A percentile compares a stretch with the other conserved stretches of the same genome.
Evolutionary conservation across 2,888 invertebrate species (phyloP).

Genomic region (Drosophila lacicola): DNA sequence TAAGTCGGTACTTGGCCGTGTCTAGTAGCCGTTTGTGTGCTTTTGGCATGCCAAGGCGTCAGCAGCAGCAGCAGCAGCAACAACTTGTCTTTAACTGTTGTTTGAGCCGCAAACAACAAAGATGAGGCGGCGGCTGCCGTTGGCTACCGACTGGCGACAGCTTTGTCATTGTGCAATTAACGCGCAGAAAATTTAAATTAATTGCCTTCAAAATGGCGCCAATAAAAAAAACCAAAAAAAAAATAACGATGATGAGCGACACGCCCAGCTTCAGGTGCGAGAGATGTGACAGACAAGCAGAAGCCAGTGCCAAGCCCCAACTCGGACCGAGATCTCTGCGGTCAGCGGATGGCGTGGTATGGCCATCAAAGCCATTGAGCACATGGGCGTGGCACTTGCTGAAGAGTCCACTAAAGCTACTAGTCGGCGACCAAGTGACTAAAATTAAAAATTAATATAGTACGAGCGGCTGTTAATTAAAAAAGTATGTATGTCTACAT

Average conservation of each 20-base stretch:
- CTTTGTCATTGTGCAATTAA: slow-evolving; percentile 78
- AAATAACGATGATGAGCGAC: slow-evolving; percentile 30
- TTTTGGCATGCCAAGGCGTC: slow-evolving; percentile 52
- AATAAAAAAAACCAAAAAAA: slow-evolving; percentile 39
- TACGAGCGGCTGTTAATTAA: background rate
- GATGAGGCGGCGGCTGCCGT: slow-evolving; percentile 53
- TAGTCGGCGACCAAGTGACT: slow-evolving; percentile 23
- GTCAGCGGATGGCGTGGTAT: slow-evolving; percentile 13
- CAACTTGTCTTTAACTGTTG: slow-evolving; percentile 72
- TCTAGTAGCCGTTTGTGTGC: slow-evolving; percentile 49
- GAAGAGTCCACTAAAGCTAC: slow-evolving; percentile 16
- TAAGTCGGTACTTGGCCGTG: slow-evolving; percentile 36
- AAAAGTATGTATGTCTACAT: no score
- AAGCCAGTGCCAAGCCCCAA: slow-evolving; percentile 19
- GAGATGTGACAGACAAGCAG: slow-evolving; percentile 34
- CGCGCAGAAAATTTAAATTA: slow-evolving; percentile 71
- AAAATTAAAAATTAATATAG: slow-evolving; percentile 2
- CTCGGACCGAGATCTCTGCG: slow-evolving; percentile 14
- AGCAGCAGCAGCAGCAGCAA: slow-evolving; percentile 56
- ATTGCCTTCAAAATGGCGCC: slow-evolving; percentile 75
- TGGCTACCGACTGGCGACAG: slow-evolving; percentile 57
- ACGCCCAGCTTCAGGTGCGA: slow-evolving; percentile 43
- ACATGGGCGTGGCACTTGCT: slow-evolving; percentile 45
- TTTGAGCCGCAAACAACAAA: slow-evolving; percentile 71
- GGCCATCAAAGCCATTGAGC: slow-evolving; percentile 39